Conservation (phyloP, 92 coral and sea anemone species). For the Epizoanthus illoricatus region DNA sequence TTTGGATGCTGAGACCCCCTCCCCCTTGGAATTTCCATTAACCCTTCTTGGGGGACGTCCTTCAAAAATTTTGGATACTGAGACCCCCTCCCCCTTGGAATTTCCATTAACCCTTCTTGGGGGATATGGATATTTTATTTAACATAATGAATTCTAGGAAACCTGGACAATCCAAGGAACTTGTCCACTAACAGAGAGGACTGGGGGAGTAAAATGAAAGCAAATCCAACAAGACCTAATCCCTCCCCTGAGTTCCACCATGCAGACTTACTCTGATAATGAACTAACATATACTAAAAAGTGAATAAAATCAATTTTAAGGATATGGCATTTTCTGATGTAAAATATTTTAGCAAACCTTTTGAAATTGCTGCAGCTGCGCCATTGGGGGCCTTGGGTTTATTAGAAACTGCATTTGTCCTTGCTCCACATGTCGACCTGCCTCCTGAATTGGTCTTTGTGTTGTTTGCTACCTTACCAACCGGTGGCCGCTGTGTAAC, state of each 20-base stretch:
- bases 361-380: conserved; percentile 16
- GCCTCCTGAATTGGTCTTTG: neutral
- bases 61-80: neutral
- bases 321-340: no score
- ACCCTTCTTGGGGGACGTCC: no score
- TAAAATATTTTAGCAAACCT: conserved; percentile 12
- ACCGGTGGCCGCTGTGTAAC: conserved; percentile 9
- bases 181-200: no score
- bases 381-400: conserved; percentile 7
- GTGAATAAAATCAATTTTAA: no score
- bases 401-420: conserved; percentile 3
- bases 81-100: no score
- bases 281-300: no score
- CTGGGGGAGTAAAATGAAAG: neutral
- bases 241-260: no score
- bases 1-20: neutral
- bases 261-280: no score
- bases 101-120: neutral
- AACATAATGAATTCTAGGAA: neutral
- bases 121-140: neutral
- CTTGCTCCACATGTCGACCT: neutral
- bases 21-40: no score
- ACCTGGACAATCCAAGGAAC: no score
- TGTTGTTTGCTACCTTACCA: neutral
- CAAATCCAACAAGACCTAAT: neutral